phyloP scores from a whole-genome alignment of 2,888 invertebrate species.

The Eupithecia exiguata region DNA sequence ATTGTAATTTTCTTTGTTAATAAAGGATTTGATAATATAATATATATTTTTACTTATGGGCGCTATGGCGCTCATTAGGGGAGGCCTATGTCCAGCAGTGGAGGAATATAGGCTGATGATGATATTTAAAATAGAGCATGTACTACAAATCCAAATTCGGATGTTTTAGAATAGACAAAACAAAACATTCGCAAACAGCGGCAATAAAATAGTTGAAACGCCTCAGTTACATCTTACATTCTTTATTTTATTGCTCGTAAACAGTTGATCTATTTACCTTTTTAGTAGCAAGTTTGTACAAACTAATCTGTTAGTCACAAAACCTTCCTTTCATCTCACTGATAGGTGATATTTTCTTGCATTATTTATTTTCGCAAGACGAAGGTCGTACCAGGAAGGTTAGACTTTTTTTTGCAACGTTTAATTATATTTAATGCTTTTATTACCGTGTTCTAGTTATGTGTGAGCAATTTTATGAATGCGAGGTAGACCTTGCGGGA shows the following conservation, averaged over 20 bases:
- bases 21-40: too few relatives aligned
- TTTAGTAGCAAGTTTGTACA: slow-evolving; percentile 20
- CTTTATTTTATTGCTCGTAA: slow-evolving; percentile 32
- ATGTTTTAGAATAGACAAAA: not conserved
- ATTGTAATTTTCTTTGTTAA: too few relatives aligned
- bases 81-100: too few relatives aligned
- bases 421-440: slow-evolving; percentile 23
- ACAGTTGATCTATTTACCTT: slow-evolving; percentile 52
- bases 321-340: slow-evolving; percentile 40
- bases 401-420: slow-evolving; percentile 23
- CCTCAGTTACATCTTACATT: slow-evolving; percentile 17
- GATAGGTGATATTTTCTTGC: slow-evolving; percentile 26
- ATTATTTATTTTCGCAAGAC: slow-evolving; percentile 27
- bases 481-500: slow-evolving; percentile 15
- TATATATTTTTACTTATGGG: too few relatives aligned
- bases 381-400: slow-evolving; percentile 18
- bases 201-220: slow-evolving; percentile 32
- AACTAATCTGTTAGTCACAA: slow-evolving; percentile 28
- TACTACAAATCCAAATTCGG: not conserved
- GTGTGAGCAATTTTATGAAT: slow-evolving; percentile 21
- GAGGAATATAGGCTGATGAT: too few relatives aligned
- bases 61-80: too few relatives aligned
- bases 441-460: slow-evolving; percentile 22
- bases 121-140: too few relatives aligned
- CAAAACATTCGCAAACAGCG: slow-evolving; percentile 17